A percentile compares a stretch with the other conserved stretches of the same genome.
These are phyloP conservation scores for Astyanax mexicanus DNA, from an alignment of 2,797 vertebrate genomes.

Conservation along the genomic window DNA sequence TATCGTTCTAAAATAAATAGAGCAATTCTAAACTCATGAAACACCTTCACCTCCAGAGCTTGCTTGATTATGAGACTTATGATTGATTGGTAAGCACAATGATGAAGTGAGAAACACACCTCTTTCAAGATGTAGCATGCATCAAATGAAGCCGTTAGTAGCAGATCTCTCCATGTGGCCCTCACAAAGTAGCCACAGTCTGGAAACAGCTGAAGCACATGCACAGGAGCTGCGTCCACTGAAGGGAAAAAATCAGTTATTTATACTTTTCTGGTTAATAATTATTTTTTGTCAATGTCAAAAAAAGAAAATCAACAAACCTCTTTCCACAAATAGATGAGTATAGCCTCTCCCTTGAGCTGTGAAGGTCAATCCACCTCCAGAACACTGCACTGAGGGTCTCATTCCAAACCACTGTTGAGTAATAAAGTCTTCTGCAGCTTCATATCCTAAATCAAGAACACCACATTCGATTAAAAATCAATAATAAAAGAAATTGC, in stretches of 20 bases:
- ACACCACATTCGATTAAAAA: not conserved
- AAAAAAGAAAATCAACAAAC: conserved; percentile 51
- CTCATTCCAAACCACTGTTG: conserved; percentile 65
- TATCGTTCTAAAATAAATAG: conserved; percentile 79
- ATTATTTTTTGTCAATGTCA: not conserved
- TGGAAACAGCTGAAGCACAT: conserved; percentile 70
- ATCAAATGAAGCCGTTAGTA: conserved; percentile 72
- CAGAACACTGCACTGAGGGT: conserved; percentile 70
- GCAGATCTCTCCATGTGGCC: conserved; percentile 62
- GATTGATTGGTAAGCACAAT: too few relatives aligned
- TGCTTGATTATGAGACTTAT: too few relatives aligned
- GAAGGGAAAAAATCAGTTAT: not conserved
- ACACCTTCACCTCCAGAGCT: too few relatives aligned
- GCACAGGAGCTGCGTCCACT: conserved; percentile 71
- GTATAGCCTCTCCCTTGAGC: conserved; percentile 66
- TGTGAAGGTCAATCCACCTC: conserved; percentile 71
- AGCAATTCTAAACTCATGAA: too few relatives aligned
- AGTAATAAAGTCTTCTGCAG: conserved; percentile 37
- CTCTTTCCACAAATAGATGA: conserved; percentile 73
- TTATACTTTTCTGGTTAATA: too few relatives aligned
- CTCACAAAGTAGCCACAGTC: conserved; percentile 73
- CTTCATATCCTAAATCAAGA: conserved; percentile 59
- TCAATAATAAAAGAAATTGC: too few relatives aligned
- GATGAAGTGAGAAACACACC: conserved; percentile 63
- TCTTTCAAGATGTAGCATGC: conserved; percentile 76